Base-by-base conservation (phyloP, 2,113 vertebrate genomes). In the Equus przewalskii region DNA sequence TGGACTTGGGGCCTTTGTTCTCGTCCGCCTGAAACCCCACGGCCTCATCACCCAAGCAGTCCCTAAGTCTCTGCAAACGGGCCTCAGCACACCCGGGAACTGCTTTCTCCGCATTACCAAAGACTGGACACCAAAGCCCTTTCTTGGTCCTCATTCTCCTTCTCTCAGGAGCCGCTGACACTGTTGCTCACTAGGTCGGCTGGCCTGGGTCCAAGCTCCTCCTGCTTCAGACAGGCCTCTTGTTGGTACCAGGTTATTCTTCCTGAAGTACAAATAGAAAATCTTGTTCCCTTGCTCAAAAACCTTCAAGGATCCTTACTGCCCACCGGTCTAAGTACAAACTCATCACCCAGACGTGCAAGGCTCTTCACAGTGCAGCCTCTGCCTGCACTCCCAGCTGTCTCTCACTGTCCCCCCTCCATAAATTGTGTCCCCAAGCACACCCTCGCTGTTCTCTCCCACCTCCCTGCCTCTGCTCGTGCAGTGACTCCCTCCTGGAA, bases 231-330 rank as follows among this genome's bases (percentile, higher is more conserved):
- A 62, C 22, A 3, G 60, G n/a, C 73, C 36, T 82, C 56, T 94
- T 7, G 7, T 9, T 58, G 46, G 21, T 58, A 30, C 21, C 49
- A 46, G 56, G 15, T 60, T 44, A n/a, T 67, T 92, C 2, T 24
- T 78, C 76, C 70, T 51, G 58, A 84, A 72, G 26, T 56, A 58
- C 62, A 46, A 95, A 84, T 54, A 79, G 92, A 56, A 91, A 73
- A 64, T 64, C 18, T 22, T 22, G 15, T 56, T 80, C 9, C 22
- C 13, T 81, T 56, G 46, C 44, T 97, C 24, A 28, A 5, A 86
- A 93, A 73, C 26, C 41, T 82, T 75, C 88, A 22, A 16, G 72
- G 10, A 3, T 76, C 41, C 73, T 75, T 26, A 33, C 26, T 83
- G 46, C 54, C 36, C 24, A 44, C 58, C 0, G 12, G 33, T 65